Conservation (phyloP, 2,113 vertebrate genomes). For the Paracanthobrama guichenoti region DNA sequence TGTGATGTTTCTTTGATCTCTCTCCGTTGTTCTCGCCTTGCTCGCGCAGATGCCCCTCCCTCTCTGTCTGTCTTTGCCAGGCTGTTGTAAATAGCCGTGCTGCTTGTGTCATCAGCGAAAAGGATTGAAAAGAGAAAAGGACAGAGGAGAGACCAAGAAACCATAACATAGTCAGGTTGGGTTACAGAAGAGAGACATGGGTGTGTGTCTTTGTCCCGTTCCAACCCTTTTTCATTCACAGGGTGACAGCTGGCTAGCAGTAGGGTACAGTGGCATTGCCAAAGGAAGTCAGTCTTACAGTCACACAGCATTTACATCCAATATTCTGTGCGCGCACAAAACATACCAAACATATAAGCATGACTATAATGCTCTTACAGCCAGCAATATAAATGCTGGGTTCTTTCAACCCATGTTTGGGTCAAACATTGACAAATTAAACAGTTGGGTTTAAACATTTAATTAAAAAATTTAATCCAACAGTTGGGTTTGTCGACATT, state of each 20-base stretch:
- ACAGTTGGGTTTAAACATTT: no score
- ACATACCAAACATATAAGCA: slow-evolving; percentile 58
- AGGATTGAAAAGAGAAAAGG: slow-evolving; percentile 38
- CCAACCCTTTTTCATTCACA: slow-evolving; percentile 60
- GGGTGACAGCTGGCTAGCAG: slow-evolving; percentile 79
- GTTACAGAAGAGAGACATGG: slow-evolving; percentile 58
- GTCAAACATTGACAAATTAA: no score
- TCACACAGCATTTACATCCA: slow-evolving; percentile 53
- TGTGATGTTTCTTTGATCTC: slow-evolving; percentile 24
- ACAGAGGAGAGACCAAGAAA: neutral
- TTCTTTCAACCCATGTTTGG: no score
- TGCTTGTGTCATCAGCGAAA: slow-evolving; percentile 66
- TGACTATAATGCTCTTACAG: slow-evolving; percentile 51
- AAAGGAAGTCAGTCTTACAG: slow-evolving; percentile 67
- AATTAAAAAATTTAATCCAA: no score
- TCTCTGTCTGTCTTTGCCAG: slow-evolving; percentile 34
- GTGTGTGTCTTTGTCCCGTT: slow-evolving; percentile 63
- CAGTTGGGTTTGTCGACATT: no score
- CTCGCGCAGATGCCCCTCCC: neutral
- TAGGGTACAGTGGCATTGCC: slow-evolving; percentile 75
- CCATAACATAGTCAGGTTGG: neutral
- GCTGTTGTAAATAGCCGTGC: slow-evolving; percentile 59
- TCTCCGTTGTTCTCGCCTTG: slow-evolving; percentile 10
- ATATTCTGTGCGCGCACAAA: slow-evolving; percentile 1
- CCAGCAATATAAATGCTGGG: slow-evolving; percentile 47